Evolutionary conservation across 2,888 invertebrate genomes (phyloP).

Genomic region (Apamea epomidion): DNA sequence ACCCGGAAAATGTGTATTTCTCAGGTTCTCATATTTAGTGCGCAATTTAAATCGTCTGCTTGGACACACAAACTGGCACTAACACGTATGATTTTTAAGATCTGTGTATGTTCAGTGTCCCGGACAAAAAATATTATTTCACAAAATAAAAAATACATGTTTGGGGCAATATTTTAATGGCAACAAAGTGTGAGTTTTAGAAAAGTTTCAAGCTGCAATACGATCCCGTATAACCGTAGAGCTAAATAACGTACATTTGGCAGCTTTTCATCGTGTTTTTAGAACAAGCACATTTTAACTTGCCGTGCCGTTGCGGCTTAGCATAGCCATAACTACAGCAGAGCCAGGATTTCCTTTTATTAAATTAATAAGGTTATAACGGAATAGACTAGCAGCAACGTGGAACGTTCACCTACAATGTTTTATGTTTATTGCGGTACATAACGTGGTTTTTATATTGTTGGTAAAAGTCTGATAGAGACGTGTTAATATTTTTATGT

Average conservation of each 20-base stretch:
- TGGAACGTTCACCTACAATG: constrained; percentile 42
- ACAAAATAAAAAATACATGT: background rate
- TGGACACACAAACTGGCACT: too few species aligned
- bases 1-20: background rate
- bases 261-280: constrained; percentile 80
- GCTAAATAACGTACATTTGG: constrained; percentile 80
- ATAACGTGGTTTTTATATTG: constrained; percentile 27
- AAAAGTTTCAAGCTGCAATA: background rate
- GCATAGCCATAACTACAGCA: constrained; percentile 65
- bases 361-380: constrained; percentile 60
- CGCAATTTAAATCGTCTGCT: background rate
- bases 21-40: background rate
- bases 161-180: background rate
- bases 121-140: background rate
- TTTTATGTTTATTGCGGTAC: constrained; percentile 59
- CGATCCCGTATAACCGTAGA: constrained; percentile 59
- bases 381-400: constrained; percentile 42
- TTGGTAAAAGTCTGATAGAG: constrained; percentile 15
- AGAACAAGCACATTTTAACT: constrained; percentile 82
- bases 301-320: constrained; percentile 68
- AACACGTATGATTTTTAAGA: background rate
- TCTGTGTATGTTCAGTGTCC: background rate
- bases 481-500: constrained; percentile 27
- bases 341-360: constrained; percentile 60
- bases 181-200: background rate